phyloP scores from a whole-genome alignment of 2,113 vertebrate genomes.

The Potamarius usumacintae region DNA sequence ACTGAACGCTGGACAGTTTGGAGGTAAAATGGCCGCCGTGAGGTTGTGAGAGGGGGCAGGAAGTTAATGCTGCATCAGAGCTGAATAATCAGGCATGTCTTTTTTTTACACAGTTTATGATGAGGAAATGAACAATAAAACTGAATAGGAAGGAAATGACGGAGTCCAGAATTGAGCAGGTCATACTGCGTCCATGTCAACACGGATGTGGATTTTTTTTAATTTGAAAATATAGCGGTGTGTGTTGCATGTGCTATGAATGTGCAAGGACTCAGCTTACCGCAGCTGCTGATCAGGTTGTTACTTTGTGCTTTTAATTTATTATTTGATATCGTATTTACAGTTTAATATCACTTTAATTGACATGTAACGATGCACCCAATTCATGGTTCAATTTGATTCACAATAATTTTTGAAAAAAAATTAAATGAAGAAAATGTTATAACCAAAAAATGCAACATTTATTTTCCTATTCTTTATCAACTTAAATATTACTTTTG shows the following conservation, averaged over 20 bases:
- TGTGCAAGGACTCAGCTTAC: neutral
- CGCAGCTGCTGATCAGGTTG: neutral
- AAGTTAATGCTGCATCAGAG: neutral
- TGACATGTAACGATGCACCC: too few relatives aligned
- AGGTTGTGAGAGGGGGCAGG: neutral
- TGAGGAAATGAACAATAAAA: neutral
- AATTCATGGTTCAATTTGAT: too few relatives aligned
- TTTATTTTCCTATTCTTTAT: too few relatives aligned
- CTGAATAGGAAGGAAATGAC: neutral
- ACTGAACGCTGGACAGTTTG: neutral
- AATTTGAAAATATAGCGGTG: neutral
- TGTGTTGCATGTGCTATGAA: neutral
- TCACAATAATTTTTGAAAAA: too few relatives aligned
- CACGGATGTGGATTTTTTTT: neutral
- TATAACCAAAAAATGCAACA: too few relatives aligned
- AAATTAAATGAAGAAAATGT: too few relatives aligned
- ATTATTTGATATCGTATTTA: too few relatives aligned
- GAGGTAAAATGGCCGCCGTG: neutral
- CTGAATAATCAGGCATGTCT: neutral
- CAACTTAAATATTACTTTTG: too few relatives aligned
- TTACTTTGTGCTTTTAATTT: neutral
- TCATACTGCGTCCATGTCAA: neutral
- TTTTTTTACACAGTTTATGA: neutral
- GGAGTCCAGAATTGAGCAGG: neutral
- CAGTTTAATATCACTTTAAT: neutral